Base-by-base conservation (phyloP, 1,140 invertebrate genomes). In the Physella acuta region DNA sequence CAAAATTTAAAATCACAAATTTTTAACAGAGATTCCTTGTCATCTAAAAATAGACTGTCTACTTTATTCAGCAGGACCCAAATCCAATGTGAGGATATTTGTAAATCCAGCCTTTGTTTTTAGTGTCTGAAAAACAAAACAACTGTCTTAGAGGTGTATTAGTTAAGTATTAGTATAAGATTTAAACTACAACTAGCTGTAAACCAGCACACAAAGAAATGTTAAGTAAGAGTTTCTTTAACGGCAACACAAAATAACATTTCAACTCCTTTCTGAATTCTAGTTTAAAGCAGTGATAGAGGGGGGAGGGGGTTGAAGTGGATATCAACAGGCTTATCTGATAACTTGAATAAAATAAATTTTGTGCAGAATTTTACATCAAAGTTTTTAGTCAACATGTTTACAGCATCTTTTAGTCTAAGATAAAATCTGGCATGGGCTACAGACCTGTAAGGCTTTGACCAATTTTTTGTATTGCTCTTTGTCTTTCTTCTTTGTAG, bases 401-500 rank as follows among this genome's bases (percentile, higher is more conserved):
- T 24, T 37, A n/a, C 34, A 55, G 24, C 1, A 14, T n/a, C 24
- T 2, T 26, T n/a, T 26, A 20, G 26, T 51, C 11, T 26, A 64
- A 64, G n/a, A 39, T 24, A 20, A 28, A 14, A 3, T 11, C 34
- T 39, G 37, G 11, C 4, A 17, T 24, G 3, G 5, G 61, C 39
- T 14, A 20, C 26, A 24, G 2, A 76, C 76, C 70, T 76, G 62
- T 49, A 77, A 74, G 8, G 72, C 72, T 59, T 72, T 53, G 1
- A 72, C 59, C 14, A 73, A 74, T 51, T 75, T 70, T 30, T 75
- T 70, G 61, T 75, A 77, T 24, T 71, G 59, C 16, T 73, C 60
- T 39, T 63, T 66, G 39, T 76, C 71, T 55, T 78, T 74, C 58
- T 74, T 75, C 8, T 74, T 70, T 17, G 52, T 61, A 36, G 58